Percentiles rank a stretch among this genome's conserved stretches.
Conservation (phyloP, 2,888 invertebrate species). For the Gastrophysa polygoni region DNA sequence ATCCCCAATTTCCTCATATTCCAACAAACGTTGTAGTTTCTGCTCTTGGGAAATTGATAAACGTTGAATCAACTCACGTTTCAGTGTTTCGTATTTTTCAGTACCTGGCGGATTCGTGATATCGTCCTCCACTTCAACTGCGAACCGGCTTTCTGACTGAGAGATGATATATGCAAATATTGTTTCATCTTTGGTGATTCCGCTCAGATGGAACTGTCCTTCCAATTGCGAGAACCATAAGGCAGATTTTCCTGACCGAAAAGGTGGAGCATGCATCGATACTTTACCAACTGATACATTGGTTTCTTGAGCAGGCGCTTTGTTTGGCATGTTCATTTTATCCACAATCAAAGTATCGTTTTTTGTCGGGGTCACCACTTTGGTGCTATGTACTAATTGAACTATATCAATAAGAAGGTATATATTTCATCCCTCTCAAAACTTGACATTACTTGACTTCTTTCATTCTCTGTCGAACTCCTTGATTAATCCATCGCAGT, state of each 20-base stretch:
- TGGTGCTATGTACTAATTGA: too few species aligned
- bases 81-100: not conserved
- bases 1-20: constrained; percentile 23
- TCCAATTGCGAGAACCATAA: constrained; percentile 1
- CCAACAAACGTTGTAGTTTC: constrained; percentile 18
- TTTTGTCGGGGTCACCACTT: too few species aligned
- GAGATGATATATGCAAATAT: not conserved
- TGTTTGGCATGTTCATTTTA: too few species aligned
- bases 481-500: too few species aligned
- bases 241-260: not conserved
- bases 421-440: too few species aligned
- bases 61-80: constrained; percentile 3
- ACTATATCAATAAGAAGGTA: too few species aligned
- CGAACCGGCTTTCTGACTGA: not conserved
- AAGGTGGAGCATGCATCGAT: too few species aligned
- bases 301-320: too few species aligned
- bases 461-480: too few species aligned
- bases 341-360: too few species aligned
- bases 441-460: too few species aligned
- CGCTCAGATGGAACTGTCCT: not conserved
- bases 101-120: not conserved
- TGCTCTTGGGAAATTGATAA: constrained; percentile 15
- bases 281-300: too few species aligned
- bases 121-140: not conserved
- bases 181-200: not conserved